Evolutionary conservation across 2,113 vertebrate species (phyloP), one percentile per base, ranked within the genome.

Genomic region (Catagonus wagneri): DNA sequence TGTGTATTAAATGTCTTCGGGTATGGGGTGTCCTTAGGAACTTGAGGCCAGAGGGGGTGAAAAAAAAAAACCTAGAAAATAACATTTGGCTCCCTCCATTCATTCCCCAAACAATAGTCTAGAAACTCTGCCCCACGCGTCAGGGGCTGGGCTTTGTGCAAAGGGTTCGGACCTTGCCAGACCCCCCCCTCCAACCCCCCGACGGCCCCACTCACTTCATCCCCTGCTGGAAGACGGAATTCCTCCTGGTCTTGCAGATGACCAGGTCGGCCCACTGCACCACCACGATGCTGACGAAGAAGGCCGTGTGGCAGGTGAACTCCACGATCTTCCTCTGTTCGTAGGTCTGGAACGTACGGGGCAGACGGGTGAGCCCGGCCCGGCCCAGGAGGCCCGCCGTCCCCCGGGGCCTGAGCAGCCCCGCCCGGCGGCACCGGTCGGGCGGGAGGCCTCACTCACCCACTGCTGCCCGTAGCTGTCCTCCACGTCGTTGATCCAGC

Each of bases 301-400:
- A 99, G 36, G 99, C 98, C 0, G 99, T 99, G 87, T 99, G 99
- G 97, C 99, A 99, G 34, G 99, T 99, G 97, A 99, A 99, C 96
- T 99, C 99, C 97, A 99, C 99, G 3, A 99, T 99, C 27, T 99
- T 99, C 97, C 99, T 98, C 98, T 99, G 99, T 25, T 99, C 99
- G 0, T 99, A 99, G 13, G 99, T 99, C 99, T 99, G 98, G 22
- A 97, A 93, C 4, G 22, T 71, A 52, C 34, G 32, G 89, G 69
- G 89, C 68, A 9, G 84, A 19, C n/a, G 0, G 52, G 3, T 92
- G 9, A 96, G 81, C 63, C 39, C 0, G 19, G 36, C 32, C 14
- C n/a, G 1, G 17, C 23, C 27, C 0, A 0, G 20, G 36, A 10
- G 94, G 61, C 39, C 39, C 1, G 29, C 32, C 1, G 20, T 7